Percentiles rank a stretch among this genome's conserved stretches.
phyloP scores from a whole-genome alignment of 2,113 vertebrate genomes.

The Eonycteris spelaea region DNA sequence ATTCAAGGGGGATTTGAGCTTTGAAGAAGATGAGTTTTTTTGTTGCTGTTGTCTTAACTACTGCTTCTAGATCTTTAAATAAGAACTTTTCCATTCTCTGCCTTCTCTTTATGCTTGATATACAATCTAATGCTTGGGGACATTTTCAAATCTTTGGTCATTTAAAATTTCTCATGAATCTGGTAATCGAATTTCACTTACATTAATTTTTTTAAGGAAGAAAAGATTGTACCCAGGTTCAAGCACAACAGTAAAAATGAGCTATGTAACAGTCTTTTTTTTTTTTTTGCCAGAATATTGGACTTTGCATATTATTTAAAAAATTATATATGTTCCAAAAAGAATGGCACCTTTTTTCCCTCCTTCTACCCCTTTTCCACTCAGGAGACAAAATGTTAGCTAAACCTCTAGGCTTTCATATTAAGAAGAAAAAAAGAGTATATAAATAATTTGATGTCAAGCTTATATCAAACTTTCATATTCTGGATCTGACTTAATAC shows the following conservation, averaged over 20 bases:
- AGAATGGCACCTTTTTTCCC: slow-evolving; percentile 46
- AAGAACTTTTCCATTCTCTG: slow-evolving; percentile 19
- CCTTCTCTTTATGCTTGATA: slow-evolving; percentile 13
- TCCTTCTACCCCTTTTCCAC: neutral
- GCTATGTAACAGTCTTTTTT: slow-evolving; percentile 65
- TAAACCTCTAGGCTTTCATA: slow-evolving; percentile 34
- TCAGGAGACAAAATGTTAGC: slow-evolving; percentile 44
- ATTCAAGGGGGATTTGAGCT: neutral
- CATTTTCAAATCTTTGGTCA: slow-evolving; percentile 53
- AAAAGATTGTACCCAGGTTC: slow-evolving; percentile 45
- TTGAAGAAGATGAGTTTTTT: slow-evolving; percentile 27
- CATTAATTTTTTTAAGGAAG: slow-evolving; percentile 53
- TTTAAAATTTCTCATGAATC: slow-evolving; percentile 62
- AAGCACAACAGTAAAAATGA: slow-evolving; percentile 69
- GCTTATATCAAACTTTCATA: slow-evolving; percentile 62
- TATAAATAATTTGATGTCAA: slow-evolving; percentile 54
- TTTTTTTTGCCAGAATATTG: slow-evolving; percentile 63
- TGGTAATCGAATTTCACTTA: slow-evolving; percentile 43
- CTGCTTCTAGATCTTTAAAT: slow-evolving; percentile 36
- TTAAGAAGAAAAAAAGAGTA: slow-evolving; percentile 44
- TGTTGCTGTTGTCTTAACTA: neutral
- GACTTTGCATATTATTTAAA: slow-evolving; percentile 75
- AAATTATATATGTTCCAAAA: slow-evolving; percentile 64
- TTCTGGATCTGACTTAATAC: slow-evolving; percentile 66
- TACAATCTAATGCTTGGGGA: slow-evolving; percentile 41